Percentiles rank a stretch among this genome's conserved stretches.
Conservation (phyloP, 2,113 vertebrate genomes). For the Myotis brandtii region DNA sequence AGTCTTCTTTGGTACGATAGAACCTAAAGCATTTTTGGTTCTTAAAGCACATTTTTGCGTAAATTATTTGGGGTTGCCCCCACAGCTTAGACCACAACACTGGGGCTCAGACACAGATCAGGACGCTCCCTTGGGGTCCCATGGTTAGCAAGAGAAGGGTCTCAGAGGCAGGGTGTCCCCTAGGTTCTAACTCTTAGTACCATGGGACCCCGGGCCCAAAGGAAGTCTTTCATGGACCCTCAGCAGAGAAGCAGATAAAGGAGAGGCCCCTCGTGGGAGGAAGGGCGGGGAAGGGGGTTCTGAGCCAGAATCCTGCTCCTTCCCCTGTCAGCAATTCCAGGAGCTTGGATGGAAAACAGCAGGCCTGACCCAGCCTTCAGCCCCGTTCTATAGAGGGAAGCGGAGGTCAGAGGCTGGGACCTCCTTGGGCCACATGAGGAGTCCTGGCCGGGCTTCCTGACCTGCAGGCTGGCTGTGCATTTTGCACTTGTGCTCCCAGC, state of each 20-base stretch:
- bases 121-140: not conserved
- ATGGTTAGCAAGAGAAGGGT: not conserved
- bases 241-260: not conserved
- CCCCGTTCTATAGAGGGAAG: not conserved
- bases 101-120: not conserved
- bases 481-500: not conserved
- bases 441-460: not conserved
- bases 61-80: conserved; percentile 58
- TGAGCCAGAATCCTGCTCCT: not conserved
- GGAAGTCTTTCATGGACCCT: not conserved
- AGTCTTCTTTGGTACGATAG: not conserved
- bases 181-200: not conserved
- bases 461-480: not conserved
- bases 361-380: not conserved
- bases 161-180: not conserved
- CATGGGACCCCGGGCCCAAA: not conserved
- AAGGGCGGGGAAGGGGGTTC: not conserved
- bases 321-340: not conserved
- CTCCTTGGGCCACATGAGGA: too few species aligned
- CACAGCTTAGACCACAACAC: not conserved
- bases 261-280: not conserved
- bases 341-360: not conserved
- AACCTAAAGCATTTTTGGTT: not conserved
- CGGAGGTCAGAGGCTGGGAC: not conserved
- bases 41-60: conserved; percentile 15